These are phyloP conservation scores for Teleogryllus occipitalis DNA, from an alignment of 1,140 invertebrate genomes.

Conservation along the genomic window DNA sequence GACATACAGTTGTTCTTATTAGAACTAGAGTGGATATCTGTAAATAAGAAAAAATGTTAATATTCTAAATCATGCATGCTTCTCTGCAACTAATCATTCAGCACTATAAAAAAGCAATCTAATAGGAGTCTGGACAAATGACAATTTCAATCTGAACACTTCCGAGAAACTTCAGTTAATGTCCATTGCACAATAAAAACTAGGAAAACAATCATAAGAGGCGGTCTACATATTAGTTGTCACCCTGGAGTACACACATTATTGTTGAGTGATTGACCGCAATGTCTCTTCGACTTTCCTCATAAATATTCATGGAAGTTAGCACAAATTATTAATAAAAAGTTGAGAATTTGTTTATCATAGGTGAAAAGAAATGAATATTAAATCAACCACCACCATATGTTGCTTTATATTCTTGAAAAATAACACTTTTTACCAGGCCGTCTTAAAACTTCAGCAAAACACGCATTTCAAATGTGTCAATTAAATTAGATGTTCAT, in stretches of 20 bases:
- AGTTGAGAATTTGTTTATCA: too few relatives aligned
- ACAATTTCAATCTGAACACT: background rate
- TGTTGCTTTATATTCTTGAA: too few relatives aligned
- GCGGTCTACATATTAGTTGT: background rate
- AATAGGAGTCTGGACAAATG: background rate
- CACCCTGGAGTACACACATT: background rate
- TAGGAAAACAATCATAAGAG: background rate
- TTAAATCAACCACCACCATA: too few relatives aligned
- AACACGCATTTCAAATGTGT: too few relatives aligned
- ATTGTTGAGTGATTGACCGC: background rate
- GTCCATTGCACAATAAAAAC: background rate
- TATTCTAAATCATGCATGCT: background rate
- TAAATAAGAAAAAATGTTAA: constrained; percentile 6
- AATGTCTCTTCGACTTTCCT: background rate
- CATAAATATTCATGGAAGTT: too few relatives aligned
- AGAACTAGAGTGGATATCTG: constrained; percentile 1
- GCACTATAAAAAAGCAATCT: background rate
- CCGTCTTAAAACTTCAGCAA: too few relatives aligned
- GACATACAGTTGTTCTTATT: background rate
- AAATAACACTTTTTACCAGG: too few relatives aligned
- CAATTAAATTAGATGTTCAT: too few relatives aligned
- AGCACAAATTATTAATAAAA: too few relatives aligned
- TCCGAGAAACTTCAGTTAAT: background rate
- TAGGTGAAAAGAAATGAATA: too few relatives aligned
- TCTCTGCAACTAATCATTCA: background rate